These are phyloP conservation scores for Metaphire vulgaris DNA, from an alignment of 1,140 invertebrate species.

Conservation along the genomic window DNA sequence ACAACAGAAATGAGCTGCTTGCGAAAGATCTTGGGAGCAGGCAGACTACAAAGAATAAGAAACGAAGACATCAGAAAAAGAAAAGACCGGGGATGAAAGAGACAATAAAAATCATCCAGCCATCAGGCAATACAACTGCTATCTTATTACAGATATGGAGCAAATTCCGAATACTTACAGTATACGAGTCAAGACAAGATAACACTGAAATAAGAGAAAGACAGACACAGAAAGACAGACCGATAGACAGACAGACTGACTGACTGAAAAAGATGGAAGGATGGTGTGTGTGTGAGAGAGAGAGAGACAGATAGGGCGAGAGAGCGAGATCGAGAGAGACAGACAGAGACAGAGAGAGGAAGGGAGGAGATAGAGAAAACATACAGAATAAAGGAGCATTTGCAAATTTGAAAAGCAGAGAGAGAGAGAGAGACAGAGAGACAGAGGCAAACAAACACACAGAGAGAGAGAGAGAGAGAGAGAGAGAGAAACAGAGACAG, in stretches of 20 bases:
- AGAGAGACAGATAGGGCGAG: conserved; percentile 2
- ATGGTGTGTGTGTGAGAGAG: not conserved
- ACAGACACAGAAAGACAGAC: not conserved
- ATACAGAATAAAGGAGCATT: conserved; percentile 18
- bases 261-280: not conserved
- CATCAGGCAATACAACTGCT: too few species aligned
- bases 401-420: not conserved
- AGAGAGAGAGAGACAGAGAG: conserved; percentile 6
- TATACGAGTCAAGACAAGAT: too few species aligned
- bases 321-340: conserved; percentile 3
- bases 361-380: conserved; percentile 21
- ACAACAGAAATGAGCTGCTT: too few species aligned
- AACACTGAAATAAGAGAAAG: too few species aligned
- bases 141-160: too few species aligned
- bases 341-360: conserved; percentile 21
- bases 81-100: too few species aligned
- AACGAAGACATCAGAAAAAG: too few species aligned
- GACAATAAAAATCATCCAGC: too few species aligned
- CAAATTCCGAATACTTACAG: too few species aligned
- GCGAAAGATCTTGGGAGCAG: too few species aligned
- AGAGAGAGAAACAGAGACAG: conserved; percentile 14
- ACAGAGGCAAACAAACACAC: not conserved
- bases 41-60: too few species aligned
- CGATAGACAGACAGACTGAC: not conserved
- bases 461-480: conserved; percentile 16